These are phyloP conservation scores for Dicaeum eximium DNA, from an alignment of 2,113 vertebrate species.

Conservation along the genomic window DNA sequence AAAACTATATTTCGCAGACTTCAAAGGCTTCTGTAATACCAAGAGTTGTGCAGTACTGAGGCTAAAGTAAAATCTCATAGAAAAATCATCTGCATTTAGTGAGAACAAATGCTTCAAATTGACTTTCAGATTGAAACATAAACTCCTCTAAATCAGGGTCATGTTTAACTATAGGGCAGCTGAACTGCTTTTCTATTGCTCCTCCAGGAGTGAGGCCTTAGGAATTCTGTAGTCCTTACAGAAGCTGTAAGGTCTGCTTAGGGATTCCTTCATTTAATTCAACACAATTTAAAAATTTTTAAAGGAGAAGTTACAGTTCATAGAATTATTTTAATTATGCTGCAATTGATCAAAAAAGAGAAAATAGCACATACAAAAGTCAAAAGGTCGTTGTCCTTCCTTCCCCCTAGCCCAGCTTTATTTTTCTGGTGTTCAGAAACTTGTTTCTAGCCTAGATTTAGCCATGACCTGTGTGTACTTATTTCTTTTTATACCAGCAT, in stretches of 20 bases:
- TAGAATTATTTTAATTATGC: not conserved
- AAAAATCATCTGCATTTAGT: not conserved
- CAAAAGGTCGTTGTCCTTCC: not conserved
- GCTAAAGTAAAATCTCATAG: not conserved
- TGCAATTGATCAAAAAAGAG: not conserved
- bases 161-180: not conserved
- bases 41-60: not conserved
- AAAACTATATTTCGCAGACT: not conserved
- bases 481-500: not conserved
- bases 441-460: not conserved
- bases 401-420: accelerated
- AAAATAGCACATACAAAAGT: not conserved
- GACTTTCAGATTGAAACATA: not conserved
- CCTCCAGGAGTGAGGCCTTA: not conserved
- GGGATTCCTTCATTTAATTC: not conserved
- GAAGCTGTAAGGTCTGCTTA: not conserved
- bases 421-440: not conserved
- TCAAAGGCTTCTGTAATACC: not conserved
- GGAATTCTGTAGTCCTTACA: not conserved
- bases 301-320: not conserved
- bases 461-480: not conserved
- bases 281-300: too few relatives aligned
- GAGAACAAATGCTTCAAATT: not conserved
- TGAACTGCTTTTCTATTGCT: not conserved
- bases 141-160: not conserved